phyloP scores from a whole-genome alignment of 2,113 vertebrate species.

The Athene noctua region DNA sequence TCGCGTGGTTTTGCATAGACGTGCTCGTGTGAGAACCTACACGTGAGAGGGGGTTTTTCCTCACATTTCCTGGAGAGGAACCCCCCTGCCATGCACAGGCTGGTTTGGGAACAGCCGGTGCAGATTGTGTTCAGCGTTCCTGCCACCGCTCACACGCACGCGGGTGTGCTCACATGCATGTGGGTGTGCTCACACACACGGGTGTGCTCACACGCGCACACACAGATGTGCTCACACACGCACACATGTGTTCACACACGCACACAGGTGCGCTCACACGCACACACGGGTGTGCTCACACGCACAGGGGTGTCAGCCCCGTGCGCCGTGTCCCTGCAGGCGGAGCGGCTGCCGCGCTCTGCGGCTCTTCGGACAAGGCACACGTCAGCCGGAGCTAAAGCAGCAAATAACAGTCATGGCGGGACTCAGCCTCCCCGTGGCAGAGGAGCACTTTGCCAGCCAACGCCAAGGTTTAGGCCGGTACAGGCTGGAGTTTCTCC shows the following conservation, averaged over 20 bases:
- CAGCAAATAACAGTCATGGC: neutral
- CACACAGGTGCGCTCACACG: neutral
- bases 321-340: neutral
- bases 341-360: rapidly evolving
- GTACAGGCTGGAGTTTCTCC: neutral
- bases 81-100: neutral
- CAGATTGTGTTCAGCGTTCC: neutral
- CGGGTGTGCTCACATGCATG: neutral
- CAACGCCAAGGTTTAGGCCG: neutral
- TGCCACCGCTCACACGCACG: neutral
- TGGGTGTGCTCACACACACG: neutral
- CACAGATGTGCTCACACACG: no score
- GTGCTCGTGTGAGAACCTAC: neutral
- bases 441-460: neutral
- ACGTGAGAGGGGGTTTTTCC: rapidly evolving
- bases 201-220: neutral
- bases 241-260: neutral
- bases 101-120: neutral
- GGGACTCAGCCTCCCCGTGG: neutral
- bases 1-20: neutral
- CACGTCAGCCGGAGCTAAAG: neutral
- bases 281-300: neutral
- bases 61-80: neutral
- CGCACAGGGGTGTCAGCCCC: neutral
- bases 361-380: neutral